These are phyloP conservation scores for Haliaeetus leucogaster DNA, from an alignment of 2,113 vertebrate genomes.

Conservation along the genomic window DNA sequence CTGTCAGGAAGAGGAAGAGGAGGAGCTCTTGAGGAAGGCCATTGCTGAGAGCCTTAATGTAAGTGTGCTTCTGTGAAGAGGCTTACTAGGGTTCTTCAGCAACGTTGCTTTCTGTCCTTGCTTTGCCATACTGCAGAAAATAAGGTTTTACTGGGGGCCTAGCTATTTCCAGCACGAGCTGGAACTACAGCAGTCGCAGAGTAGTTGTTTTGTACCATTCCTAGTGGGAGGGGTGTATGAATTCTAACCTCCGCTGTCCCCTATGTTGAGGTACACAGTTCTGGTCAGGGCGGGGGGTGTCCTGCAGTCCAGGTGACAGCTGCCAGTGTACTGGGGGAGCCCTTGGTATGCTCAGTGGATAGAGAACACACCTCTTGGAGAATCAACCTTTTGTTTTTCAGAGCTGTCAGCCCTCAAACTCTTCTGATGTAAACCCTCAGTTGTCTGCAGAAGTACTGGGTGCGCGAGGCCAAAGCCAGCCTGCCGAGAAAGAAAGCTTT, in stretches of 20 bases:
- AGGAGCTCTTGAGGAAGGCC: conserved; percentile 86
- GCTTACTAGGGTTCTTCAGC: conserved; percentile 36
- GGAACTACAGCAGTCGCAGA: not conserved
- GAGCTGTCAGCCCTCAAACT: conserved; percentile 71
- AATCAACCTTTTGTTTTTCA: conserved; percentile 68
- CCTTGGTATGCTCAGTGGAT: not conserved
- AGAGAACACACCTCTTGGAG: not conserved
- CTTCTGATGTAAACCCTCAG: conserved; percentile 44
- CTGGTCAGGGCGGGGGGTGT: not conserved
- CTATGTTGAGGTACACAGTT: not conserved
- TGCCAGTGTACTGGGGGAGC: not conserved
- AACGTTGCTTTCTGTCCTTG: not conserved
- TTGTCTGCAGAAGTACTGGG: conserved; percentile 6
- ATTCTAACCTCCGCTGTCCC: not conserved
- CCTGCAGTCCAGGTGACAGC: not conserved
- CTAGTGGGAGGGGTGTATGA: not conserved
- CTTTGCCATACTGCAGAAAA: not conserved
- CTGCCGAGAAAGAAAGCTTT: conserved; percentile 44
- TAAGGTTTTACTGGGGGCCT: not conserved
- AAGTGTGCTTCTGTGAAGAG: conserved; percentile 68
- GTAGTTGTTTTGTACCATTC: not conserved
- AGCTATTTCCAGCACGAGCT: not conserved
- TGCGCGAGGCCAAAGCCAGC: conserved; percentile 21
- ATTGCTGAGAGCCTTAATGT: conserved; percentile 89
- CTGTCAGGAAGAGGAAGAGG: conserved; percentile 81